A percentile compares a stretch with the other conserved stretches of the same genome.
Evolutionary conservation across 37 sponge, comb jelly and placozoan genomes (phyloP).

Genomic region (Spongia lamella): DNA sequence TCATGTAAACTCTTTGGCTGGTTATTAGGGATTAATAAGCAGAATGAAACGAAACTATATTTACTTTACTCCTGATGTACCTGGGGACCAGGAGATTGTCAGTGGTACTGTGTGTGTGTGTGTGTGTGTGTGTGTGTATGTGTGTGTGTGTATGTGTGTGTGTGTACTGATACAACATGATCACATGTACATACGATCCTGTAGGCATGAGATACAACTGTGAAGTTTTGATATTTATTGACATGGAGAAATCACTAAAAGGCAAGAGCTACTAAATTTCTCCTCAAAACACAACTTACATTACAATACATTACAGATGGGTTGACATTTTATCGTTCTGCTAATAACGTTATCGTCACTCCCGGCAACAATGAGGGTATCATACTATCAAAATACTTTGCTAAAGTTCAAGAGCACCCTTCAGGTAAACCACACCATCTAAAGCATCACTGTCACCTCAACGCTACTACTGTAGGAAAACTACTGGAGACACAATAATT

Average conservation of each 20-base stretch:
- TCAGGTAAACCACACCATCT: slow-evolving; percentile 26
- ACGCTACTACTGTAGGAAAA: too few relatives aligned
- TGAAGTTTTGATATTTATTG: slow-evolving; percentile 84
- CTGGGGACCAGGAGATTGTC: slow-evolving; percentile 80
- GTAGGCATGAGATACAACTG: slow-evolving; percentile 86
- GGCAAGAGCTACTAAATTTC: slow-evolving; percentile 44
- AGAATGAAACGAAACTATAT: slow-evolving; percentile 89
- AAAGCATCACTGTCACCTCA: too few relatives aligned
- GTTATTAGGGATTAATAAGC: slow-evolving; percentile 46
- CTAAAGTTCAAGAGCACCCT: slow-evolving; percentile 21
- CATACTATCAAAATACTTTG: slow-evolving; percentile 79
- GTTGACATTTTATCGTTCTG: slow-evolving; percentile 75
- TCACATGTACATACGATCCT: background rate
- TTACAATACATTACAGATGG: slow-evolving; percentile 73
- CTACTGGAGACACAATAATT: too few relatives aligned
- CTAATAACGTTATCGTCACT: slow-evolving; percentile 87
- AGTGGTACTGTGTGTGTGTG: too few relatives aligned
- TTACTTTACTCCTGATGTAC: slow-evolving; percentile 87
- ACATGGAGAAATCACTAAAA: slow-evolving; percentile 76
- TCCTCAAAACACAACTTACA: background rate
- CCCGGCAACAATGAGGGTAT: slow-evolving; percentile 84
- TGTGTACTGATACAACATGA: background rate
- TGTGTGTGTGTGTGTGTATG: background rate
- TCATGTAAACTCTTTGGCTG: too few relatives aligned
- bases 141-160: background rate